Percentiles rank a stretch among this genome's conserved stretches.
Conservation (phyloP, 2,113 vertebrate species). For the Rhabdomys dilectus region DNA sequence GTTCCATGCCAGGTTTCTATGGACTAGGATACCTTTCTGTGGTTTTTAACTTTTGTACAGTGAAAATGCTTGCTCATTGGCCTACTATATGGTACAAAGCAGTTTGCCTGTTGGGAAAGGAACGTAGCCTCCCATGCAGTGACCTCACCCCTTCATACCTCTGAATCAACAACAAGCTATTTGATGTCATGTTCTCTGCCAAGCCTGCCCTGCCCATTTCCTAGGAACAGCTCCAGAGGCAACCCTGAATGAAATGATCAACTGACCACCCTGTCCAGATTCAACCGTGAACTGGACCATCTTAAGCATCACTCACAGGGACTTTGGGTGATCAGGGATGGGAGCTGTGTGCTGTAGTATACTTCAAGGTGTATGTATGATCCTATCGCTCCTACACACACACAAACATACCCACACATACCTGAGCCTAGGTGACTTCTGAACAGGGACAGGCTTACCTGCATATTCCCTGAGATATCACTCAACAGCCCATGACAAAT, state of each 20-base stretch:
- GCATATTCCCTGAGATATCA: neutral
- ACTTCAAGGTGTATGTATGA: neutral
- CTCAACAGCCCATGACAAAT: neutral
- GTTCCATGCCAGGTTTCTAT: neutral
- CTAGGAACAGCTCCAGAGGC: neutral
- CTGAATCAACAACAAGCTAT: neutral
- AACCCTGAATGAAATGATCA: neutral
- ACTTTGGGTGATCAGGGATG: neutral
- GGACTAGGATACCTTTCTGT: neutral
- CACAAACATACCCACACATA: neutral
- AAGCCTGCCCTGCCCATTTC: neutral
- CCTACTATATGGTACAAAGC: neutral
- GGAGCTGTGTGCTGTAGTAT: neutral
- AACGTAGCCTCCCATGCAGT: neutral
- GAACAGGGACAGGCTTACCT: neutral
- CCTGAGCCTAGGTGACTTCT: neutral
- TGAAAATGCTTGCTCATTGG: neutral
- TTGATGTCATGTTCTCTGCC: neutral
- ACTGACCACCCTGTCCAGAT: neutral
- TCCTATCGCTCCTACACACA: neutral
- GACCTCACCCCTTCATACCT: neutral
- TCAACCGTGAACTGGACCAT: neutral
- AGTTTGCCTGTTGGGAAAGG: neutral
- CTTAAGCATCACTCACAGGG: neutral
- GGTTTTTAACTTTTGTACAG: neutral